Base-by-base conservation (phyloP, 2,888 invertebrate genomes). In the Steinernema hermaphroditum region DNA sequence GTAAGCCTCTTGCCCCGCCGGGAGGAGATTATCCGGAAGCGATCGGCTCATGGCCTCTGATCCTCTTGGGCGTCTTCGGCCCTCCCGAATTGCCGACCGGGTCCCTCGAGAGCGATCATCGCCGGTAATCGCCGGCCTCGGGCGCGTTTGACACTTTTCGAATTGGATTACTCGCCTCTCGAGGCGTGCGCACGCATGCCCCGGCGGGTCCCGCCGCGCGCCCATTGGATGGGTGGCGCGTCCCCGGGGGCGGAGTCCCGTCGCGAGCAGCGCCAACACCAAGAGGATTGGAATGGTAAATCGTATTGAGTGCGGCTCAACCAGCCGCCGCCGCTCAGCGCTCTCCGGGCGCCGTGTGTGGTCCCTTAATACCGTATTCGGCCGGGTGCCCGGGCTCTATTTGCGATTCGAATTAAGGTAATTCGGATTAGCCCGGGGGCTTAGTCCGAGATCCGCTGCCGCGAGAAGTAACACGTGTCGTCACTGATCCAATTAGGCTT, bases 401-500 rank as follows among this genome's bases (percentile, higher is more conserved):
- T 62, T 62, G 62, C 62, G 62, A 62, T 62, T 62, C 62, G 62
- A 62, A 62, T 62, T 62, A 62, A 29, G 62, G 62, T 62, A 62
- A 62, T 62, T 62, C 62, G 62, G 62, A 62, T 62, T 62, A 62
- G 62, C 62, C 62, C 34, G 32, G 34, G n/a, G 62, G 62, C 62
- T 62, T 29, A 62, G 27, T 32, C 62, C 32, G 62, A 62, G 62
- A 62, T 32, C 32, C 29, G 62, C 62, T 62, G 62, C 62, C 62
- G 62, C 62, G 62, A 62, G 29, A 62, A 62, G 62, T 62, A 62
- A 32, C 62, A 16, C 62, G 62, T 14, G 62, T 32, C 62, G 32
- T 12, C 8, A 27, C 62, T 62, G 32, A 62, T 62, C 62, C 62
- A 29, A 62, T 62, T 34, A 62, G 34, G 32, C 16, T 29, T 32